Evolutionary conservation across 1,140 invertebrate species (phyloP).

Genomic region (Lepidurus couesii): DNA sequence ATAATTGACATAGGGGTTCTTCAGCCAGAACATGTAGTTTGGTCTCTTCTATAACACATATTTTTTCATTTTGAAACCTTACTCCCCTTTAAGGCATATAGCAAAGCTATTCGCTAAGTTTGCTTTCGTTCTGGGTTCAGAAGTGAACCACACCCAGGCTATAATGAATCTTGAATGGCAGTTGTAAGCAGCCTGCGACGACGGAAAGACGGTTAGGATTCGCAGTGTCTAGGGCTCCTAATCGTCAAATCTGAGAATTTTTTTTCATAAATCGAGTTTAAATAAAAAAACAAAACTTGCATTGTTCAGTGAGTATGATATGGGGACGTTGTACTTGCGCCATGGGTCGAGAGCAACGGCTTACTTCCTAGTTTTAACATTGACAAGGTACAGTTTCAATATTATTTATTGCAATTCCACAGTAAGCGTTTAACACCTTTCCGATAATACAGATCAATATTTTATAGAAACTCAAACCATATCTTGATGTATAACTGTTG

Average conservation of each 20-base stretch:
- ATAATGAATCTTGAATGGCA: background rate
- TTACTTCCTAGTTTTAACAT: background rate
- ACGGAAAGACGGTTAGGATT: background rate
- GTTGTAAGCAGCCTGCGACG: background rate
- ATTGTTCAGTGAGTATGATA: background rate
- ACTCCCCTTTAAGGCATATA: too few relatives aligned
- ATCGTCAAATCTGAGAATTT: background rate
- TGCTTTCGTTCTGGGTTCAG: background rate
- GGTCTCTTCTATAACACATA: too few relatives aligned
- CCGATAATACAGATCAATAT: background rate
- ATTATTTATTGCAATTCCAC: background rate
- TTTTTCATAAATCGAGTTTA: background rate
- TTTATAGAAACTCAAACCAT: background rate
- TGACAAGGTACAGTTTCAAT: background rate
- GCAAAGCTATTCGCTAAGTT: too few relatives aligned
- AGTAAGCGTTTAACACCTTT: background rate
- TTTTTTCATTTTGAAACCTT: too few relatives aligned
- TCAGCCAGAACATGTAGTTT: too few relatives aligned
- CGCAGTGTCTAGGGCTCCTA: background rate
- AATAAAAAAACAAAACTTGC: background rate
- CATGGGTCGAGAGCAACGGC: background rate
- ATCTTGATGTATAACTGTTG: background rate
- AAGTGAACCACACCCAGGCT: background rate
- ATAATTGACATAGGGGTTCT: too few relatives aligned
- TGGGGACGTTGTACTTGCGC: background rate